phyloP scores from a whole-genome alignment of 2,888 invertebrate genomes.

The Calameuta pallipes region DNA sequence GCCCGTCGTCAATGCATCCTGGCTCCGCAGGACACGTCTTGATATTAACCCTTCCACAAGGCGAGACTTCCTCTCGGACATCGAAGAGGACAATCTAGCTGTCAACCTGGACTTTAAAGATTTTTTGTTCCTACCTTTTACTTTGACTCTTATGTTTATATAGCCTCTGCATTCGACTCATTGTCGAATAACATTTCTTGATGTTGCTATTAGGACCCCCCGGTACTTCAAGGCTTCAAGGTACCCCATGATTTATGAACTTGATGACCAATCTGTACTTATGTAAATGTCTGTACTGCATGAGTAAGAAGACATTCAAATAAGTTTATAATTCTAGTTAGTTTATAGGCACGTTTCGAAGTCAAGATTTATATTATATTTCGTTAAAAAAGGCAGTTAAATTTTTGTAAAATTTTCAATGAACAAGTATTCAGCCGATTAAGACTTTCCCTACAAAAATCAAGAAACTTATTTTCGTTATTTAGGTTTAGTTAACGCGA shows the following conservation, averaged over 20 bases:
- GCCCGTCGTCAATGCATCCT: background rate
- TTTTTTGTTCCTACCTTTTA: background rate
- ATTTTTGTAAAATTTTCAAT: background rate
- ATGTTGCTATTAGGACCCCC: background rate
- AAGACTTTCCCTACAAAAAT: background rate
- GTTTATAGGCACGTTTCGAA: background rate
- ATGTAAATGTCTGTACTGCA: background rate
- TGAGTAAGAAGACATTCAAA: background rate
- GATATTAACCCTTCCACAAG: constrained; percentile 4
- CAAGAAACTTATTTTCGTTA: background rate
- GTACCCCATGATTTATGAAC: background rate
- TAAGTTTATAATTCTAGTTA: background rate
- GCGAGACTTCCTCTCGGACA: background rate
- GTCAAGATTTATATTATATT: background rate
- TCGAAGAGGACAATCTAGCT: background rate
- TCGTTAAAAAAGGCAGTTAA: background rate
- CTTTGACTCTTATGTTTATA: background rate
- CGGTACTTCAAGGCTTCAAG: background rate
- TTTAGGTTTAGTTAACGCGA: background rate
- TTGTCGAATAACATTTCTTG: background rate
- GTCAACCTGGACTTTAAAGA: background rate
- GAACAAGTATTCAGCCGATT: background rate
- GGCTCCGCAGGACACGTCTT: background rate
- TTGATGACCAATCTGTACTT: background rate
- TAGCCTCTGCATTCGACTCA: background rate